Conservation (phyloP, 2,113 vertebrate genomes). For the Heterocephalus glaber region DNA sequence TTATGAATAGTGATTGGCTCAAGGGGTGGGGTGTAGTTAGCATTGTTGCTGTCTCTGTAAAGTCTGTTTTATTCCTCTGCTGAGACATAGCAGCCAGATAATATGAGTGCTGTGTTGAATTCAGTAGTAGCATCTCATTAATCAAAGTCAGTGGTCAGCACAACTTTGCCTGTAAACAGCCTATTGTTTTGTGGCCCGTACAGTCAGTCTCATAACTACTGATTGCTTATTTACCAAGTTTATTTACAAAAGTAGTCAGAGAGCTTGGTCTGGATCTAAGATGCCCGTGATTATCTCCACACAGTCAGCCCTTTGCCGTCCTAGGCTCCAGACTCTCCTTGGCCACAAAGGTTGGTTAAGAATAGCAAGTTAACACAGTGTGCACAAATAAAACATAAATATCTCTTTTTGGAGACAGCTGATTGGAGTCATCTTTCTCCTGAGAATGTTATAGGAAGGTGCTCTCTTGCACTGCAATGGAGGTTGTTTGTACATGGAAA, state of each 20-base stretch:
- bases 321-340: not conserved
- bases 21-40: not conserved
- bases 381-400: not conserved
- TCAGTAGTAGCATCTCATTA: not conserved
- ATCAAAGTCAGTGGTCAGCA: not conserved
- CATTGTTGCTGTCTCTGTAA: not conserved
- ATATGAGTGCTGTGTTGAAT: fast-evolving
- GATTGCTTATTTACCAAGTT: not conserved
- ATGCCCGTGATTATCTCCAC: not conserved
- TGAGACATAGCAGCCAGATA: no score
- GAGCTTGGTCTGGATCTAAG: not conserved
- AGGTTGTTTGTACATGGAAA: no score
- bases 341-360: not conserved
- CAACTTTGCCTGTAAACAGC: not conserved
- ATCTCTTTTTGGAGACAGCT: not conserved
- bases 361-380: not conserved
- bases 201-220: not conserved
- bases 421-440: not conserved
- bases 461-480: not conserved
- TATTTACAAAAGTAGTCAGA: not conserved
- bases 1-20: not conserved
- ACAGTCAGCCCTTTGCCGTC: not conserved
- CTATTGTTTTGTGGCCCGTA: not conserved
- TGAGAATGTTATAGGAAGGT: not conserved
- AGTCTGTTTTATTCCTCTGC: no score